These are phyloP conservation scores for Indicator indicator DNA, from an alignment of 2,113 vertebrate genomes.

Conservation along the genomic window DNA sequence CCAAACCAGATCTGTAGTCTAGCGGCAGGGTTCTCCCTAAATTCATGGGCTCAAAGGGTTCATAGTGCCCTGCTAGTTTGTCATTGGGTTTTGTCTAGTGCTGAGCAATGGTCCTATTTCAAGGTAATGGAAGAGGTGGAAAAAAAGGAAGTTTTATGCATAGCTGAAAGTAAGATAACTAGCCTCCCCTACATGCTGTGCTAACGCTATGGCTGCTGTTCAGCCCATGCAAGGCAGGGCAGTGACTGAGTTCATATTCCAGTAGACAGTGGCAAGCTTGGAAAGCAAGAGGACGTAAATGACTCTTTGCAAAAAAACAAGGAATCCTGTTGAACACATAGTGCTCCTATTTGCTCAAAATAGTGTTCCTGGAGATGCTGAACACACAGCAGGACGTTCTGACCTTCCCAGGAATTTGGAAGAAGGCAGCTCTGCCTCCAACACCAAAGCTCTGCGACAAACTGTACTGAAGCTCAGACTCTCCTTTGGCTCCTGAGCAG, in stretches of 20 bases:
- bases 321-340: neutral
- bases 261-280: rapidly evolving
- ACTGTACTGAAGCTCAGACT: neutral
- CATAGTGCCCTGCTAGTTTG: neutral
- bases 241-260: neutral
- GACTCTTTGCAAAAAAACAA: neutral
- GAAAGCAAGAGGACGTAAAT: neutral
- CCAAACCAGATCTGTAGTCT: neutral
- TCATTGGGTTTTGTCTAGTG: neutral
- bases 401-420: conserved; percentile 8
- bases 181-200: neutral
- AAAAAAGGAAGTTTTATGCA: neutral
- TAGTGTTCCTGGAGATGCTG: neutral
- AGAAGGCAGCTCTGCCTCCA: neutral
- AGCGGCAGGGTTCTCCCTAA: neutral
- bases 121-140: neutral
- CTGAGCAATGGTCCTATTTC: neutral
- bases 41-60: neutral
- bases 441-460: neutral
- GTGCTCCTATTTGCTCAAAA: neutral
- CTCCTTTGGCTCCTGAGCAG: neutral
- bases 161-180: neutral
- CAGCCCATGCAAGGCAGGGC: neutral
- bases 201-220: neutral
- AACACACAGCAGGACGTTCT: neutral